A percentile compares a stretch with the other conserved stretches of the same genome.
phyloP scores from a whole-genome alignment of 1,140 invertebrate species.

The Scaptodrosophila lebanonensis region DNA sequence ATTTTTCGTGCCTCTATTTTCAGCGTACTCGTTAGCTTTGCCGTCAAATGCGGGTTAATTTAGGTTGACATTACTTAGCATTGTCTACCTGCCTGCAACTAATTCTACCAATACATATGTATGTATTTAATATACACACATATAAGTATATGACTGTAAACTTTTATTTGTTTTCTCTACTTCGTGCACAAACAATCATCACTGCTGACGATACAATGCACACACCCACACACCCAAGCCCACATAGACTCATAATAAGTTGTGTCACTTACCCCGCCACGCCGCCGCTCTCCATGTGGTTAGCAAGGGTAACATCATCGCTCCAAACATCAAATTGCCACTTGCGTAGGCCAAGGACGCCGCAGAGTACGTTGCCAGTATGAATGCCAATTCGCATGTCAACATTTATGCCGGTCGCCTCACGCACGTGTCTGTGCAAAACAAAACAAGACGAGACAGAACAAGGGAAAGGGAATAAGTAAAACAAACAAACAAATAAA shows the following conservation, averaged over 20 bases:
- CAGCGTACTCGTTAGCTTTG: too few relatives aligned
- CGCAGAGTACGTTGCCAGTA: conserved; percentile 95
- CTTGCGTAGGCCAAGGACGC: conserved; percentile 95
- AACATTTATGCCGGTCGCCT: conserved; percentile 92
- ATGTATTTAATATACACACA: too few relatives aligned
- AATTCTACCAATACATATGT: too few relatives aligned
- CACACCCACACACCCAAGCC: too few relatives aligned
- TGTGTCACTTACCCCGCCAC: conserved; percentile 93
- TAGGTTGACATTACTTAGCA: conserved; percentile 60
- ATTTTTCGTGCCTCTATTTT: conserved; percentile 52
- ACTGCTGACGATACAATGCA: too few relatives aligned
- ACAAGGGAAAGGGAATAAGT: neutral
- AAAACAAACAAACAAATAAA: conserved; percentile 36
- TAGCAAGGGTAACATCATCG: conserved; percentile 97
- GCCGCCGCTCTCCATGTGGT: conserved; percentile 98
- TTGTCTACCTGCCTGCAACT: conserved; percentile 38
- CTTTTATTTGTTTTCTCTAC: too few relatives aligned
- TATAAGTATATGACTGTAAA: too few relatives aligned
- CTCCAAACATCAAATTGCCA: conserved; percentile 99
- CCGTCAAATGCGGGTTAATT: conserved; percentile 48
- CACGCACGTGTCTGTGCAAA: conserved; percentile 86
- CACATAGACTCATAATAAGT: too few relatives aligned
- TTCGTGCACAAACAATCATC: too few relatives aligned
- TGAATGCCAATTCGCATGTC: conserved; percentile 98
- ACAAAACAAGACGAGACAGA: conserved; percentile 21